These are phyloP conservation scores for Pocota personata DNA, from an alignment of 2,888 invertebrate species.

Conservation along the genomic window DNA sequence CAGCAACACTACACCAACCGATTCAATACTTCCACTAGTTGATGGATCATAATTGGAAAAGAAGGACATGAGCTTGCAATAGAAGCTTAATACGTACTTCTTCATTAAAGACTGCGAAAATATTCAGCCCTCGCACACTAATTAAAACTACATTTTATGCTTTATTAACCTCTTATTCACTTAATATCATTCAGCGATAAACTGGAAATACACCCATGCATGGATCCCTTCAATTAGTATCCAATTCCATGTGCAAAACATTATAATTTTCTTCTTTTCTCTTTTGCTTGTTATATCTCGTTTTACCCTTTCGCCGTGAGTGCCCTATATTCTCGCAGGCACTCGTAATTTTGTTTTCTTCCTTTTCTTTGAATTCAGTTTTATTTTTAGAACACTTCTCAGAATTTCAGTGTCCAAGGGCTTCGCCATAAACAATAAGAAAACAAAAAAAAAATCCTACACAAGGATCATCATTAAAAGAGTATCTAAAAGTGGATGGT, in stretches of 20 bases:
- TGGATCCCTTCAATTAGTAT: constrained; percentile 30
- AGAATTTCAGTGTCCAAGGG: constrained; percentile 14
- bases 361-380: background rate
- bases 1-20: too few relatives aligned
- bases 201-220: constrained; percentile 19
- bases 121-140: background rate
- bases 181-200: constrained; percentile 8
- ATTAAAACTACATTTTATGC: background rate
- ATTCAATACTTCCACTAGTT: too few relatives aligned
- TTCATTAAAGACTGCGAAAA: too few relatives aligned
- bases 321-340: constrained; percentile 11
- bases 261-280: constrained; percentile 6
- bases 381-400: constrained; percentile 18
- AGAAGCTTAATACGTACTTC: too few relatives aligned
- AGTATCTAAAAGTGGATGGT: background rate
- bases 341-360: background rate
- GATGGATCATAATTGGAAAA: too few relatives aligned
- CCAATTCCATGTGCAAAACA: constrained; percentile 17
- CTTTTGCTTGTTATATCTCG: background rate
- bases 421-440: background rate
- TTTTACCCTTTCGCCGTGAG: constrained; percentile 14
- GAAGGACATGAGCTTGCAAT: too few relatives aligned
- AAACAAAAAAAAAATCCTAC: background rate
- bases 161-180: background rate
- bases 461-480: background rate